A percentile compares a stretch with the other conserved stretches of the same genome.
Evolutionary conservation across 53 echinoderm and acorn worm genomes (phyloP).

Genomic region (Astropecten irregularis): DNA sequence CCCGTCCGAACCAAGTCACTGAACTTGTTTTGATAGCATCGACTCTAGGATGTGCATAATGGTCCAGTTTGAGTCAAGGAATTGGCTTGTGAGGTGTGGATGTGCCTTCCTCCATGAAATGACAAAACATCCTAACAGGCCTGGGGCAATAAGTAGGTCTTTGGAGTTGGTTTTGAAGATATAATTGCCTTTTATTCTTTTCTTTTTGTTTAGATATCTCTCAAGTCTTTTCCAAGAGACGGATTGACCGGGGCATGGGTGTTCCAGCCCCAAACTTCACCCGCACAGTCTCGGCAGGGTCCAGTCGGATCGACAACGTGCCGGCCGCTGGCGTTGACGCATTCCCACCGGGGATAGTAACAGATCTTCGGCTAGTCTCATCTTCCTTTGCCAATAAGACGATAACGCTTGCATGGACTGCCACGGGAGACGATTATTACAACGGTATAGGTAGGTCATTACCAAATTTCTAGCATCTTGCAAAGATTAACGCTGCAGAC

Average conservation of each 20-base stretch:
- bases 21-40: too few relatives aligned
- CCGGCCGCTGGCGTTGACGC: slow-evolving; percentile 30
- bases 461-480: neutral
- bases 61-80: too few relatives aligned
- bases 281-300: slow-evolving; percentile 58
- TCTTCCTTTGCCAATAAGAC: slow-evolving; percentile 52
- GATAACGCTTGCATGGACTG: slow-evolving; percentile 68
- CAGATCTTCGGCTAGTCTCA: slow-evolving; percentile 52
- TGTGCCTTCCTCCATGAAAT: too few relatives aligned
- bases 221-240: neutral
- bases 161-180: too few relatives aligned
- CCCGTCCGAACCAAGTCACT: too few relatives aligned
- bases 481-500: too few relatives aligned
- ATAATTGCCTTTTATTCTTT: too few relatives aligned
- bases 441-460: slow-evolving; percentile 59
- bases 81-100: too few relatives aligned
- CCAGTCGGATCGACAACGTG: slow-evolving; percentile 47
- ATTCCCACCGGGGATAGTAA: slow-evolving; percentile 62
- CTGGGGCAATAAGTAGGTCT: too few relatives aligned
- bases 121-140: too few relatives aligned
- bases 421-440: slow-evolving; percentile 83
- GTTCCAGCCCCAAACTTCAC: slow-evolving; percentile 59
- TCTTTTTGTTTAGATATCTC: neutral
- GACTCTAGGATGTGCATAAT: too few relatives aligned
- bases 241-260: neutral